Conservation (phyloP, 2,888 invertebrate genomes). For the Agrypnus murinus region DNA sequence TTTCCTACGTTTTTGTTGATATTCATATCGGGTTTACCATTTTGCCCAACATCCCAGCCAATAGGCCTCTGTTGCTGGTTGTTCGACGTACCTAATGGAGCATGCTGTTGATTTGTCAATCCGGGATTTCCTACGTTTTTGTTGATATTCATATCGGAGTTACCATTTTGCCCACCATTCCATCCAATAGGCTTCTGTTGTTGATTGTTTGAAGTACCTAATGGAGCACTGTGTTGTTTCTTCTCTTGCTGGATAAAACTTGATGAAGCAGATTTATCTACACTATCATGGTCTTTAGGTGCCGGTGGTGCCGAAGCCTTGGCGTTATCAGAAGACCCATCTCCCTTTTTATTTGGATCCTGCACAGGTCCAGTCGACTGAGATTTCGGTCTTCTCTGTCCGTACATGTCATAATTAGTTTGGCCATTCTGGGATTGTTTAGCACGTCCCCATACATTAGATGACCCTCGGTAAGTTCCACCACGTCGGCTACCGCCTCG, state of each 20-base stretch:
- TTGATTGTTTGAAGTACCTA: constrained; percentile 11
- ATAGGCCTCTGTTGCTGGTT: constrained; percentile 36
- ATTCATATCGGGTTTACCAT: constrained; percentile 11
- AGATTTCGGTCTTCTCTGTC: constrained; percentile 31
- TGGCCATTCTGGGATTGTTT: constrained; percentile 30
- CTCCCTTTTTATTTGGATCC: constrained; percentile 31
- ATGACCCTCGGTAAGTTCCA: constrained; percentile 40
- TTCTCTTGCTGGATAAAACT: constrained; percentile 40
- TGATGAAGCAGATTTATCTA: constrained; percentile 24
- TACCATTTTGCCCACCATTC: constrained; percentile 35
- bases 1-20: constrained; percentile 46
- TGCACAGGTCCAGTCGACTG: constrained; percentile 2
- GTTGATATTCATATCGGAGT: constrained; percentile 26
- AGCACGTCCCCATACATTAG: constrained; percentile 43
- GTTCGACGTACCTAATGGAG: not conserved
- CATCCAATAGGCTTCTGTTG: constrained; percentile 43
- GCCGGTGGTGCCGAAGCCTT: constrained; percentile 47
- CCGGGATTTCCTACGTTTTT: constrained; percentile 44
- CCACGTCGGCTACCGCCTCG: constrained; percentile 45
- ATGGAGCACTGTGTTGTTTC: constrained; percentile 15
- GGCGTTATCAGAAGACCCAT: constrained; percentile 14
- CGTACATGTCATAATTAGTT: constrained; percentile 30
- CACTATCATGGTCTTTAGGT: constrained; percentile 8
- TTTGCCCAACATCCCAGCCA: constrained; percentile 44
- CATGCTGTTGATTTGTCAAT: constrained; percentile 21